Base-by-base conservation (phyloP, 2,113 vertebrate genomes). In the Garra rufa region DNA sequence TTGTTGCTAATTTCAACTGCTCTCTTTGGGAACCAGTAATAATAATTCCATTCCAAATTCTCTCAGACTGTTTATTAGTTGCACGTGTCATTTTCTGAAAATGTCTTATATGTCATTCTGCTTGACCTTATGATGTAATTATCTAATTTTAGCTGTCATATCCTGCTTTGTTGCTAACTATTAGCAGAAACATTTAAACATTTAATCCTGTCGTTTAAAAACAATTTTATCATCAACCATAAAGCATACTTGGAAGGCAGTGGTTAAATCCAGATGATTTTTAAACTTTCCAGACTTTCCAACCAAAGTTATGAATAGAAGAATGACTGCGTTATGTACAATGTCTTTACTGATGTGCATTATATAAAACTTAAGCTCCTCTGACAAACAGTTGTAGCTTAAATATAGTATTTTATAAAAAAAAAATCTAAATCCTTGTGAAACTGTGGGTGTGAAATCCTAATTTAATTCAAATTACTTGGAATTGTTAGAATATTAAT, bases 1-100 rank as follows among this genome's bases (percentile, higher is more conserved):
- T 85, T 83, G 67, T 46, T 38, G 48, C 59, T 85, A 73, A 86
- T 77, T 69, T 76, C 44, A 67, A 69, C 55, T 61, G 38, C 13
- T 61, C 14, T 7, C 9, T 44, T 44, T 61, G 41, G 38, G n/a
- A 43, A 63, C 14, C 24, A 17, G 10, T 61, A 19, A 61, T 43
- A 28, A 78, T 78, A 78, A 26, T 61, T 41, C 10, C 55, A 57
- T 77, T 21, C 14, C 11, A 61, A 41, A 77, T 44, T 5, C 44
- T 34, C 17, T 26, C 57, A 38, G n/a, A 78, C 50, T 38, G 30
- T 38, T 6, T 17, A 19, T 26, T 61, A 43, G n/a, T 59, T 43
- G 55, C 13, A 26, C 15, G 55, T n/a, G 21, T 50, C 21, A 44
- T 78, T 44, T 61, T 61, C 48, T 34, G 24, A 75, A 48, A 14